Base-by-base conservation (phyloP, 2,888 invertebrate genomes). In the Ophion obscuratus region DNA sequence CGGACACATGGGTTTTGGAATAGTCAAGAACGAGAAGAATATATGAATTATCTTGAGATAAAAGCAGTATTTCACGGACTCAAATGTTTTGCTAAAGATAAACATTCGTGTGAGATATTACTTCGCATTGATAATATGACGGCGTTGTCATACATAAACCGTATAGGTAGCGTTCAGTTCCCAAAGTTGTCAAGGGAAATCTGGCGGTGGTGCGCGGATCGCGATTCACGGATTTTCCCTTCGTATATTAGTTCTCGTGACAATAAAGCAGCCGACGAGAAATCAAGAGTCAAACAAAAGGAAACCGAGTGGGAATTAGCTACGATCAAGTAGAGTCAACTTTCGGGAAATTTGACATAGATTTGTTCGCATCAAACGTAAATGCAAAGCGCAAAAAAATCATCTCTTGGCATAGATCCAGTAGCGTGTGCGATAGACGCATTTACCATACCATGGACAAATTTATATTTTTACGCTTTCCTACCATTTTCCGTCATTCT, bases 311-410 rank as follows among this genome's bases (percentile, higher is more conserved):
- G 85, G 86, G 79, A 84, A 77, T 68, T 87, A 66, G 74, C 85
- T 88, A 75, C 64, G 40, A 86, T 20, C 24, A 68, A 77, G 68
- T 88, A 73, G 67, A 68, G 53, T 62, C 75, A 83, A 82, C 78
- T 80, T 90, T 87, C 68, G 90, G 83, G 11, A 71, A 79, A 31
- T 88, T 87, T 17, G 88, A 90, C 7, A 89, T 89, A 44, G 90
- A 91, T 71, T 79, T 90, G 11, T 91, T 91, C 82, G 90, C 90
- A 20, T 87, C 89, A 9, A 78, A 83, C 14, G 64, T 81, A 24
- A 91, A 92, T 84, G 67, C 70, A 36, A 91, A 91, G 83, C 91
- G 90, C 74, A 53, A 79, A 47, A 89, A 81, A 74, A 91, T 87
- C 71, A 53, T 90, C 27, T 92, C 91, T 10, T 91, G 90, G 89